Percentiles rank a stretch among this genome's conserved stretches.
Evolutionary conservation across 2,113 vertebrate genomes (phyloP).

Genomic region (Alces alces): DNA sequence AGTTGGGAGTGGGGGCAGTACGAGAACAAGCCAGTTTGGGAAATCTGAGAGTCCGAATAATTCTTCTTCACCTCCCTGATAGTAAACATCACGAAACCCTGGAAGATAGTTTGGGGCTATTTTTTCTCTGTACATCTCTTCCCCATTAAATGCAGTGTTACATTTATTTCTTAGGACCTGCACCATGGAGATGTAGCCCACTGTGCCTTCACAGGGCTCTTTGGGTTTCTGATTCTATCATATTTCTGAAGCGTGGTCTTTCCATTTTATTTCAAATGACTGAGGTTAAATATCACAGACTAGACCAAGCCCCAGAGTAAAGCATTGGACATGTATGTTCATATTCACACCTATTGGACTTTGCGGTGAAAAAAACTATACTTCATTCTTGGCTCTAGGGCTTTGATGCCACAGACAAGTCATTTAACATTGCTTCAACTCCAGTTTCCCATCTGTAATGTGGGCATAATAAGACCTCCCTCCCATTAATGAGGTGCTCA

Average conservation of each 20-base stretch:
- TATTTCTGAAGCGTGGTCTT: background rate
- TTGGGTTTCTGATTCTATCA: background rate
- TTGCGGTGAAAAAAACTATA: background rate
- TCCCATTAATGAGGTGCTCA: background rate
- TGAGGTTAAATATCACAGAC: background rate
- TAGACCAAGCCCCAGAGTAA: background rate
- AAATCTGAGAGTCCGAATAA: background rate
- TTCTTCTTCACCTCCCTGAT: background rate
- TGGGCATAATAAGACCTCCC: background rate
- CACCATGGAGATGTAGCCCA: background rate
- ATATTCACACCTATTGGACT: background rate
- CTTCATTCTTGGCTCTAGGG: background rate
- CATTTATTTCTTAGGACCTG: background rate
- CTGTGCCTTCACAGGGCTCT: background rate
- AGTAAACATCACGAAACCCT: background rate
- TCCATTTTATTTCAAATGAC: background rate
- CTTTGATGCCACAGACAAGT: background rate
- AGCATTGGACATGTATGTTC: background rate
- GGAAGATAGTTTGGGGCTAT: background rate
- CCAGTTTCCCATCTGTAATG: background rate
- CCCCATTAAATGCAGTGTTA: background rate
- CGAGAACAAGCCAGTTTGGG: background rate
- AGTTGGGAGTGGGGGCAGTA: background rate
- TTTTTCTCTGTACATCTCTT: background rate
- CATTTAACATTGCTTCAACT: background rate